Evolutionary conservation across 1,140 invertebrate genomes (phyloP), one percentile per base, ranked within the genome.

Genomic region (Philotrypesis tridentata): DNA sequence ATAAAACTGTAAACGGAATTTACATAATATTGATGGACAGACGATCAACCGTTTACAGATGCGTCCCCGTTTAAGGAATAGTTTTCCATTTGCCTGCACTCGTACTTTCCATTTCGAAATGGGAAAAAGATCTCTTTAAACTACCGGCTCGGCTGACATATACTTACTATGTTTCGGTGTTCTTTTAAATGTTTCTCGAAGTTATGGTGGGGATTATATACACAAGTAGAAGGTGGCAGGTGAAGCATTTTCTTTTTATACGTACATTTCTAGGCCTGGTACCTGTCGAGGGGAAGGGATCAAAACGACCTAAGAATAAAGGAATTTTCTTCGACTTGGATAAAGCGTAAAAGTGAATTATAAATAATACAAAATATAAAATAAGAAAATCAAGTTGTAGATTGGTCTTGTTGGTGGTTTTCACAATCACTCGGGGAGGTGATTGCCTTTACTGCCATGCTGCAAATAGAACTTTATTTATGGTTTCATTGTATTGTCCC

Each of bases 241-340:
- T 80, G 70, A 14, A 25, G 70, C 33, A 25, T 80, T 80, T 80
- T 72, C 55, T 55, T 73, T 80, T 80, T 80, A 78, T 70, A 55
- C 17, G 27, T 70, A 55, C 33, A 55, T 55, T 68, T 78, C 40
- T 80, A 72, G 72, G 37, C 48, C n/a, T 21, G 48, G 21, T 21
- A 55, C 17, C 48, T 21, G 61, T 25, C 17, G 40, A 67, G 40
- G 63, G 11, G 48, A 55, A 21, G 48, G 17, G 48, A 55, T 17
- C 6, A 5, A 5, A 6, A 8, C 40, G 40, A 14, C 0, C 17
- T 2, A 55, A 55, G 48, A n/a, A 14, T 17, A n/a, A 55, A 55
- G 6, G 21, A 55, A 21, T 21, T 55, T 55, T 55, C 48, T 55
- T 55, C 21, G 21, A 55, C 48, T 43, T 14, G 14, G 12, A 2